Evolutionary conservation across 2,113 vertebrate genomes (phyloP), one percentile per base, ranked within the genome.

Genomic region (Cyprinus carpio): DNA sequence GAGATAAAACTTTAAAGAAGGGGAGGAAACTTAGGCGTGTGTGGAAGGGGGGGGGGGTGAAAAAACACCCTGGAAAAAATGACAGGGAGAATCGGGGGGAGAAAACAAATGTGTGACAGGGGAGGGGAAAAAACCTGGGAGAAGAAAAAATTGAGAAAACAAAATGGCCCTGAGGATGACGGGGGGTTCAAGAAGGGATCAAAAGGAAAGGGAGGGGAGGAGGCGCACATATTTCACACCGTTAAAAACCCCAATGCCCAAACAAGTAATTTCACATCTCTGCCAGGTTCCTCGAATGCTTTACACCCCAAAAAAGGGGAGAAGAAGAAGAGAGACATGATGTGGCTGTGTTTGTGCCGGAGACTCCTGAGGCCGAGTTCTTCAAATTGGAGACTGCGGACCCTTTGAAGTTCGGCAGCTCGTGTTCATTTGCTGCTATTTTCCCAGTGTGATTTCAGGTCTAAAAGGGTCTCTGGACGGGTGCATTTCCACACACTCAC

Each of bases 371-470:
- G 86, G 80, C 86, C n/a, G n/a, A n/a, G n/a, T n/a, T n/a, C n/a
- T n/a, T 64, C 82, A 86, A 83, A 79, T 87, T 74, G 67, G 76
- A 87, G 87, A 83, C 85, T 88, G 67, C 75, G 80, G 83, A 81
- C 74, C 87, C 86, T 87, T 82, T 54, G 72, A 86, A 92, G 87
- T 83, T 91, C 86, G 91, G 92, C 91, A 91, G 82, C 82, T 58
- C 23, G 8, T 72, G 25, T 29, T 93, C 87, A 93, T 93, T 93
- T 91, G 93, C 89, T 90, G 90, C 89, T 91, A 93, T 95, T 93
- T 94, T 92, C 93, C 88, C 94, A 87, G 92, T 91, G 91, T 92
- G 94, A 92, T 90, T 90, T 90, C 90, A 82, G 81, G 88, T 89
- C 86, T 93, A 86, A 92, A 90, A 92, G 92, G 82, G 90, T 89